Evolutionary conservation across 2,888 invertebrate species (phyloP), one percentile per base, ranked within the genome.

Genomic region (Protophormia terraenovae): DNA sequence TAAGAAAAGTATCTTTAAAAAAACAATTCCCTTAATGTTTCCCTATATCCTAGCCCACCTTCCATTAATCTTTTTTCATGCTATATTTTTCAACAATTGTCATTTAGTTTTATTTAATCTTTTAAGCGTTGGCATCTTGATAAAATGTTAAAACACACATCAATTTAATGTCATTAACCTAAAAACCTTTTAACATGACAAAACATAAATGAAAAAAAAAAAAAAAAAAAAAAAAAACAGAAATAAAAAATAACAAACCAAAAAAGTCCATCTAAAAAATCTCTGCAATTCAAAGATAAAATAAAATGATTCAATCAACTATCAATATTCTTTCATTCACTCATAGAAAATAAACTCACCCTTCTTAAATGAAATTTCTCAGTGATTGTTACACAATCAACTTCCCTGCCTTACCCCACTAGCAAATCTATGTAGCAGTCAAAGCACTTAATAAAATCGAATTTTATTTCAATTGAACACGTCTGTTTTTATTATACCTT

Each of bases 391-490:
- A 45, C 22, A 55, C 29, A 76, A 19, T 12, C 50, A 38, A 53
- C 64, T 16, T 0, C 47, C 47, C 47, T 16, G 19, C 16, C 47
- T 41, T 16, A 8, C 16, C 47, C n/a, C 14, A 16, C 2, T 7
- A 6, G 47, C 5, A 41, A 41, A n/a, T n/a, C n/a, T n/a, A 73
- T 14, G 27, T 71, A 53, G 19, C 88, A 88, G 19, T 27, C 16
- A 41, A 41, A 77, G 89, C 91, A 91, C 91, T 91, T 90, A 91
- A 91, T 91, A 89, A 91, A 91, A 91, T 91, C 91, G 91, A 91
- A 90, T 90, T 90, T 88, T 84, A 88, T 88, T 89, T 90, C 90
- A 89, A 90, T 89, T 89, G 89, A 88, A 89, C 88, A 87, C 87
- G 87, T 88, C 86, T 88, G 86, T 87, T 84, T 73, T 77, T 60